Evolutionary conservation across 2,113 vertebrate genomes (phyloP), one percentile per base, ranked within the genome.

Genomic region (Anarrhichthys ocellatus): DNA sequence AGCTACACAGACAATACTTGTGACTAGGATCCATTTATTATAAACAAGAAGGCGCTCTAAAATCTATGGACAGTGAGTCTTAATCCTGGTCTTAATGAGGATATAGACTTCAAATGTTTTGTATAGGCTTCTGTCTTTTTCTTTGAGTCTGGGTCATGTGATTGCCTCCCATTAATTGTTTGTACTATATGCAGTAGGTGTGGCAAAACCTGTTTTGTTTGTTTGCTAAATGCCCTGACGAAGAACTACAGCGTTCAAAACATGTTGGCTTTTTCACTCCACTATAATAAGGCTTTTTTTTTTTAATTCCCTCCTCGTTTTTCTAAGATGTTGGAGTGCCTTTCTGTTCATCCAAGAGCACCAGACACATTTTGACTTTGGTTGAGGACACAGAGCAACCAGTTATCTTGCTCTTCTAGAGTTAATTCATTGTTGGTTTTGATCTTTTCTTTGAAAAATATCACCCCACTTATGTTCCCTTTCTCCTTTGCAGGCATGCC

Each of bases 401-500:
- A 56, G 22, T 59, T 29, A 14, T 59, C 22, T 56, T 24, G 14
- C 56, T 59, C 24, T 27, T 11, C 13, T 27, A 11, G 13, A 5
- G 15, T 59, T 29, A 9, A 1, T 77, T 66, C 6, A 15, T 56
- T 56, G 24, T 29, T 27, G 27, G 11, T 59, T 74, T 76, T 13
- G 61, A 18, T 27, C 38, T 65, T 34, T 34, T 34, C 4, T 5
- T 5, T 5, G 1, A 46, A 34, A 52, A 36, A 27, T 58, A 70
- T 66, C 4, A 15, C 8, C 20, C 34, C 14, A 46, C 3, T 65
- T 18, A 29, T 70, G 8, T 38, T 48, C n/a, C 2, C n/a, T 78
- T n/a, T 76, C 17, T 88, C 2, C 72, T 59, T 66, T 65, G 8
- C 94, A 99, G 98, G 91, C 98, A 99, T 62, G 98, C 98, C 0